Percentiles rank a stretch among this genome's conserved stretches.
phyloP scores from a whole-genome alignment of 2,113 vertebrate genomes.

The Tenrec ecaudatus region DNA sequence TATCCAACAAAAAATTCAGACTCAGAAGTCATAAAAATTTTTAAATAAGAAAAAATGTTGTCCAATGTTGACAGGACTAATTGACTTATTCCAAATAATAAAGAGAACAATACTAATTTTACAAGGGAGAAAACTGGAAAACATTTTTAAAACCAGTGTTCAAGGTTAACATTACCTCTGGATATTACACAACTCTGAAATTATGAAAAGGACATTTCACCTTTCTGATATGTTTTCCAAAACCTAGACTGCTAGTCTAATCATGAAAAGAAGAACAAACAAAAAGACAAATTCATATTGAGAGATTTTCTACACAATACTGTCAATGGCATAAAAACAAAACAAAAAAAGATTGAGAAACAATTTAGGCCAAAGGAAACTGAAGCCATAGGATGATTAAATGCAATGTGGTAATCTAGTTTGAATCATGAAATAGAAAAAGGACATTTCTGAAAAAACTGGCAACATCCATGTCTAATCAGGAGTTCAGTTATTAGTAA shows the following conservation, averaged over 20 bases:
- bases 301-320: neutral
- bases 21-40: neutral
- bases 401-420: neutral
- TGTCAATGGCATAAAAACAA: neutral
- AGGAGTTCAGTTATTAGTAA: neutral
- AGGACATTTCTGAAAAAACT: neutral
- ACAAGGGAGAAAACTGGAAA: neutral
- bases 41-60: neutral
- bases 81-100: neutral
- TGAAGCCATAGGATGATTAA: neutral
- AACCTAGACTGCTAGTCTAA: neutral
- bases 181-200: neutral
- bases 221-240: neutral
- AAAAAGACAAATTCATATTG: neutral
- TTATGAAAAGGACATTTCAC: neutral
- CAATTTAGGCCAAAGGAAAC: neutral
- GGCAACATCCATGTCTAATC: neutral
- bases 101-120: neutral
- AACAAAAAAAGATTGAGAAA: neutral
- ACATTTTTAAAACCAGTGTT: neutral
- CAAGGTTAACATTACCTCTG: too few relatives aligned
- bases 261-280: neutral
- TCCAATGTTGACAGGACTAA: neutral
- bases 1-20: neutral
- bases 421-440: slow-evolving; percentile 21